phyloP scores from a whole-genome alignment of 1,140 invertebrate species.

The Caenorhabditis latens region DNA sequence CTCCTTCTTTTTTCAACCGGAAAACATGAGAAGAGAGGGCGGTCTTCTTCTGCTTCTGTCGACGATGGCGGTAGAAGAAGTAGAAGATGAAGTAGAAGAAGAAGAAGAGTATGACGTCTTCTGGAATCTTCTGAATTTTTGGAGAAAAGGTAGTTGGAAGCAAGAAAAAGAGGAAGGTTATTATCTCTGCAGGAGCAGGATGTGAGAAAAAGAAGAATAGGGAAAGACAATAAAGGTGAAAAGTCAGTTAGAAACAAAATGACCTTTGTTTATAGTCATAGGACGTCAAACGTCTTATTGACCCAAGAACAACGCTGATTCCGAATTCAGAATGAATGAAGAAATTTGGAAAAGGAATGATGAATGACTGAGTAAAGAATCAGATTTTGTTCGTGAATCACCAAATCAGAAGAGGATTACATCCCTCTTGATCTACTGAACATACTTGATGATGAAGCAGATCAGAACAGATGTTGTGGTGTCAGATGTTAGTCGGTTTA shows the following conservation, averaged over 20 bases:
- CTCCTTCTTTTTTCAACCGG: constrained; percentile 54
- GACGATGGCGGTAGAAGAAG: constrained; percentile 30
- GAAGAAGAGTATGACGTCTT: constrained; percentile 31
- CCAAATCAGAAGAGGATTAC: too few relatives aligned
- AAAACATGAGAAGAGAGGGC: constrained; percentile 53
- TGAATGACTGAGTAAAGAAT: too few relatives aligned
- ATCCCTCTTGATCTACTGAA: too few relatives aligned
- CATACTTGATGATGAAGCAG: too few relatives aligned
- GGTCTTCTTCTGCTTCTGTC: background rate
- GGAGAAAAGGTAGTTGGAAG: constrained; percentile 10
- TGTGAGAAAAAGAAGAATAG: background rate
- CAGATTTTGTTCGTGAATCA: too few relatives aligned
- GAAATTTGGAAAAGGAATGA: background rate
- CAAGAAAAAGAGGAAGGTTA: background rate
- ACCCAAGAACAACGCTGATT: background rate
- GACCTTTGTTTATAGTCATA: background rate
- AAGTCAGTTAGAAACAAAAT: constrained; percentile 39
- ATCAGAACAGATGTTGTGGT: too few relatives aligned
- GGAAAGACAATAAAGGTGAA: constrained; percentile 29
- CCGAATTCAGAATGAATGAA: background rate
- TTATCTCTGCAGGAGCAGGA: constrained; percentile 49
- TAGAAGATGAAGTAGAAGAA: background rate
- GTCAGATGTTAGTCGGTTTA: too few relatives aligned
- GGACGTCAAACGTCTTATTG: background rate
- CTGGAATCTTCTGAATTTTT: constrained; percentile 27